Conservation (phyloP, 1,140 invertebrate genomes). For the Mactra quadrangularis region DNA sequence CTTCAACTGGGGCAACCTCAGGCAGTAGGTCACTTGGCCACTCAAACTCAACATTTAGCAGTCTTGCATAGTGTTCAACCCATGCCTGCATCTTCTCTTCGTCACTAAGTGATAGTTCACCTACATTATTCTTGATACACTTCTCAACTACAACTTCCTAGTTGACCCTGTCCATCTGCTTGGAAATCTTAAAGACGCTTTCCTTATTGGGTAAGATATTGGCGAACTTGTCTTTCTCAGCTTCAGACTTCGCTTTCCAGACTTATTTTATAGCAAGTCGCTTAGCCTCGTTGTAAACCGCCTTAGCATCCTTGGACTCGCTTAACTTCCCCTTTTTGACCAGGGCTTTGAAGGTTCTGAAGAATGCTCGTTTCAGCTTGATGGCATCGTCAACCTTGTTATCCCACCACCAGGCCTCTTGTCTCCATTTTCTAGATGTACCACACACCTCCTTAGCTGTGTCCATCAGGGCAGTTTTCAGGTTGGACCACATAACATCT, state of each 20-base stretch:
- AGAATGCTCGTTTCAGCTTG: not conserved
- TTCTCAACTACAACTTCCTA: slow-evolving; percentile 41
- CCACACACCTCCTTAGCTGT: slow-evolving; percentile 18
- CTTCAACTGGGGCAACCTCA: slow-evolving; percentile 29
- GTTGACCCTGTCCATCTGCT: slow-evolving; percentile 44
- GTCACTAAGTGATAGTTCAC: slow-evolving; percentile 22
- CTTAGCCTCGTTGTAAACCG: slow-evolving; percentile 13
- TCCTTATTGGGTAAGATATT: slow-evolving; percentile 10
- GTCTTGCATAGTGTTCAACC: slow-evolving; percentile 36
- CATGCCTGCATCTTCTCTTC: slow-evolving; percentile 41
- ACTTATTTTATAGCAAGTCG: not conserved
- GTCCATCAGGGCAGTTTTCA: slow-evolving; percentile 5
- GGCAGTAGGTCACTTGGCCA: slow-evolving; percentile 39
- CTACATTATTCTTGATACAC: slow-evolving; percentile 31
- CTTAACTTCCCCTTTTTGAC: not conserved
- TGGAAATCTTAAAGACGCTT: slow-evolving; percentile 27
- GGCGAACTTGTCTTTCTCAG: slow-evolving; percentile 28
- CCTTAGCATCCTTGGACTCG: slow-evolving; percentile 6
- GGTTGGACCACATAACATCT: slow-evolving; percentile 17
- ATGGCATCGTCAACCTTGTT: slow-evolving; percentile 15
- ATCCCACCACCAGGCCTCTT: slow-evolving; percentile 45
- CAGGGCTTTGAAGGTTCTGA: slow-evolving; percentile 34
- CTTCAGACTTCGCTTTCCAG: slow-evolving; percentile 22
- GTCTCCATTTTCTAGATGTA: slow-evolving; percentile 27
- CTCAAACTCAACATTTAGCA: slow-evolving; percentile 42